phyloP scores from a whole-genome alignment of 2,113 vertebrate genomes.

The Hypanus sabinus region DNA sequence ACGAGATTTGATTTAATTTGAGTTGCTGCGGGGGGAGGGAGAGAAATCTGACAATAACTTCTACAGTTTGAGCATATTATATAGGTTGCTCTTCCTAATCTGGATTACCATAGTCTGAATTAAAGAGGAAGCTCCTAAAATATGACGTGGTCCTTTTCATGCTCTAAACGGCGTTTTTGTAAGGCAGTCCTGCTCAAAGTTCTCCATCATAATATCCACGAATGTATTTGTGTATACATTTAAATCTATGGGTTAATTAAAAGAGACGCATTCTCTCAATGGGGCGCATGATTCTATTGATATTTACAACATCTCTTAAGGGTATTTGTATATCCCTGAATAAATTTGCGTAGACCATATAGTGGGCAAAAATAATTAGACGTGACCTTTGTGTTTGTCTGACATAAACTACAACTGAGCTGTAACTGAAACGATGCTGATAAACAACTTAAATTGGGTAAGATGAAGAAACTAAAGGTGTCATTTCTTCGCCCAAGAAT shows the following conservation, averaged over 20 bases:
- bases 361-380: not conserved
- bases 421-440: not conserved
- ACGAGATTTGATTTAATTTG: not conserved
- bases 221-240: not conserved
- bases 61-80: not conserved
- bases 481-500: too few relatives aligned
- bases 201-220: not conserved
- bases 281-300: not conserved
- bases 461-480: not conserved
- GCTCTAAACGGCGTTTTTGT: not conserved
- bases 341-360: not conserved
- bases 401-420: not conserved
- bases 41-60: not conserved
- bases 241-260: not conserved
- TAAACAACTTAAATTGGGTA: not conserved
- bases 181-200: not conserved
- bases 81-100: not conserved
- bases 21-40: not conserved
- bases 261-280: not conserved
- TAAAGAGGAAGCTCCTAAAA: not conserved
- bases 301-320: too few relatives aligned
- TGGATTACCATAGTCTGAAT: not conserved
- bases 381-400: not conserved
- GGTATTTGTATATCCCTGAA: not conserved
- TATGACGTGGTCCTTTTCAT: not conserved